Base-by-base conservation (phyloP, 2,888 invertebrate genomes). In the Napeogenes sylphis region DNA sequence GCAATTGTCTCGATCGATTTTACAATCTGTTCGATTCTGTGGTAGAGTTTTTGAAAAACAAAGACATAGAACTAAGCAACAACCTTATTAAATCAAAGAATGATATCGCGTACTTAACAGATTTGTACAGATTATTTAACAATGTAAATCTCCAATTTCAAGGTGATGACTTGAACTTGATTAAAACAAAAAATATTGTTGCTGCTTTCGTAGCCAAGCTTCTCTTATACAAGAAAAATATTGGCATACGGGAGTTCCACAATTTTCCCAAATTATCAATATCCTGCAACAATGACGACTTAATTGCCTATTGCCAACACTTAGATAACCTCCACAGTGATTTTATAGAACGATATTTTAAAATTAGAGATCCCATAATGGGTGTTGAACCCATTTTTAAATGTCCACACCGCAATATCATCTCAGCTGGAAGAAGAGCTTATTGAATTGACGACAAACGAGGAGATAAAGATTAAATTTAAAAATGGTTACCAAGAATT, bases 21-120 rank as follows among this genome's bases (percentile, higher is more conserved):
- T n/a, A n/a, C n/a, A n/a, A n/a, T n/a, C n/a, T n/a, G n/a, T n/a
- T n/a, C n/a, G n/a, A n/a, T n/a, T n/a, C n/a, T n/a, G n/a, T n/a
- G n/a, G n/a, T n/a, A n/a, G n/a, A n/a, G n/a, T n/a, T n/a, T n/a
- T n/a, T n/a, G n/a, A n/a, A n/a, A n/a, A n/a, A n/a, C n/a, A n/a
- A 72, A 76, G 72, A 75, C 56, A 69, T 67, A 67, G 69, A 72
- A 70, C 68, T 78, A 71, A 68, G 66, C 65, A 61, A 71, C 61
- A 77, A 75, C 47, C 67, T 75, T 64, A 76, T 75, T 14, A 69
- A 59, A 64, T 72, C 66, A 67, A 74, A 75, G 65, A 76, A 71
- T 71, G 74, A 78, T 70, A 75, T 75, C 35, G 75, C 74, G 12
- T 76, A 76, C 70, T 64, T 75, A 68, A 75, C 72, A 67, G 73